These are phyloP conservation scores for Hydropsyche tenuis DNA, from an alignment of 1,140 invertebrate genomes.

Conservation along the genomic window DNA sequence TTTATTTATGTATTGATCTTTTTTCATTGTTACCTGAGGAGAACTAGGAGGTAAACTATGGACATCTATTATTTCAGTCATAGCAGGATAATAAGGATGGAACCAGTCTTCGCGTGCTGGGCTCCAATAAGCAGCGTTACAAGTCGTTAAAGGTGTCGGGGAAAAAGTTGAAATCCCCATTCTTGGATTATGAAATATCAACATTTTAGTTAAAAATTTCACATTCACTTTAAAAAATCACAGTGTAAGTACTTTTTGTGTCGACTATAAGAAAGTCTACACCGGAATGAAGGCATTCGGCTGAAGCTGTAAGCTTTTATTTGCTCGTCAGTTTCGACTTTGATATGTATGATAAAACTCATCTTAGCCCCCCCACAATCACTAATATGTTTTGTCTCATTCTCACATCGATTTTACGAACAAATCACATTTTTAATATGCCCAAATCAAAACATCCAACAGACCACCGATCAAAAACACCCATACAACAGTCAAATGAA, in stretches of 20 bases:
- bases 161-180: constrained; percentile 40
- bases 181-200: constrained; percentile 46
- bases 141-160: background rate
- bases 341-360: constrained; percentile 48
- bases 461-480: too few species aligned
- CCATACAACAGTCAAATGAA: too few species aligned
- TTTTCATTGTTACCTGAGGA: constrained; percentile 41
- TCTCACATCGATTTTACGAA: background rate
- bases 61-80: constrained; percentile 43
- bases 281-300: constrained; percentile 15
- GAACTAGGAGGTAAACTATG: constrained; percentile 38
- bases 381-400: constrained; percentile 21
- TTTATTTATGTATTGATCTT: too few species aligned
- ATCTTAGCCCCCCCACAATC: constrained; percentile 44
- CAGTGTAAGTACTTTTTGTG: background rate
- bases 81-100: constrained; percentile 29
- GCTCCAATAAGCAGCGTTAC: constrained; percentile 42
- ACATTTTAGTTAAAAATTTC: constrained; percentile 31
- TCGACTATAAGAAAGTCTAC: too few species aligned
- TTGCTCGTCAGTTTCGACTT: constrained; percentile 45
- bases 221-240: background rate
- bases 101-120: constrained; percentile 37
- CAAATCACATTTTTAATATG: too few species aligned
- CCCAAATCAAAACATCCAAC: too few species aligned
- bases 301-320: constrained; percentile 45